A percentile compares a stretch with the other conserved stretches of the same genome.
Evolutionary conservation across 2,888 invertebrate genomes (phyloP).

Genomic region (Latrodectus hesperus): DNA sequence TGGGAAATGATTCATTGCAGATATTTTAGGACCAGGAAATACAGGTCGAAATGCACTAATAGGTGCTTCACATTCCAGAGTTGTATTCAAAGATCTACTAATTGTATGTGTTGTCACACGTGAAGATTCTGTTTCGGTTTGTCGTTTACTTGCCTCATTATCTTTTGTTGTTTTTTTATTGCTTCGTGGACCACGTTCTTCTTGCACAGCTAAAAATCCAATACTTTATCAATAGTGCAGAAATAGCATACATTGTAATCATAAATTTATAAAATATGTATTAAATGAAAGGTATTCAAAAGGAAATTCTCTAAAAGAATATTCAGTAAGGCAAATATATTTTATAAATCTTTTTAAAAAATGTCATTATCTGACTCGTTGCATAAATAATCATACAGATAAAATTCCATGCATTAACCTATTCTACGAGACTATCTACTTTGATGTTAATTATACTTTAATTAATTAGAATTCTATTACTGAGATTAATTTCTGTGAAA

Average conservation of each 20-base stretch:
- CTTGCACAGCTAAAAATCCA: constrained; percentile 83
- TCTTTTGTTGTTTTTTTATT: constrained; percentile 69
- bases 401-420: no score
- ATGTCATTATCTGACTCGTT: no score
- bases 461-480: no score
- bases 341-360: no score
- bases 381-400: no score
- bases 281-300: no score
- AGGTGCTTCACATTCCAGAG: constrained; percentile 13
- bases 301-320: no score
- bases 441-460: no score
- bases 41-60: constrained; percentile 59
- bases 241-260: neutral
- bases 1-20: constrained; percentile 12
- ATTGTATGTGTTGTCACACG: neutral
- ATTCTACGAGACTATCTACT: no score
- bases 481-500: no score
- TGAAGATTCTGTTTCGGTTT: neutral
- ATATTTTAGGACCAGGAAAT: constrained; percentile 53
- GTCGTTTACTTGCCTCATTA: neutral
- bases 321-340: no score
- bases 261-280: no score
- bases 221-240: neutral
- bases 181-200: constrained; percentile 86
- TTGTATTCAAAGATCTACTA: constrained; percentile 5